These are phyloP conservation scores for Epinotia nisella DNA, from an alignment of 2,888 invertebrate species.

Conservation along the genomic window DNA sequence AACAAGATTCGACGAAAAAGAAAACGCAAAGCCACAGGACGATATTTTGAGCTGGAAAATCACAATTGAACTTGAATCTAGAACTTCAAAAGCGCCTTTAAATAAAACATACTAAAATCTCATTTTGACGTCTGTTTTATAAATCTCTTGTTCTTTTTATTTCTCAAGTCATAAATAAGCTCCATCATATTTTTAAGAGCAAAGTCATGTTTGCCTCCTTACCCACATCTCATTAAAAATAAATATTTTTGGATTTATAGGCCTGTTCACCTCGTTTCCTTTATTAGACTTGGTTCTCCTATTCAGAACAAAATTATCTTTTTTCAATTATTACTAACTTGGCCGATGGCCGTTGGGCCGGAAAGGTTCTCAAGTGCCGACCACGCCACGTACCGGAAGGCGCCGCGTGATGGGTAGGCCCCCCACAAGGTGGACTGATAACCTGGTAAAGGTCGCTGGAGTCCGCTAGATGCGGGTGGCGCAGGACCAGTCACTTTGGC, in stretches of 20 bases:
- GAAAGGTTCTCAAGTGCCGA: too few relatives aligned
- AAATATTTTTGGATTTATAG: constrained; percentile 19
- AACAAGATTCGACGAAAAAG: too few relatives aligned
- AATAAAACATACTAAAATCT: constrained; percentile 9
- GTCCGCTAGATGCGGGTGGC: too few relatives aligned
- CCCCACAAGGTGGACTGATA: too few relatives aligned
- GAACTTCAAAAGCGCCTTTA: not conserved
- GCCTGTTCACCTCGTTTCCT: constrained; percentile 14
- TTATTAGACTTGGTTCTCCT: not conserved
- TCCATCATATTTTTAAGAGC: constrained; percentile 35
- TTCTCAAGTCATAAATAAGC: constrained; percentile 26
- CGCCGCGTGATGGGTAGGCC: too few relatives aligned
- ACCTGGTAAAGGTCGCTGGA: too few relatives aligned
- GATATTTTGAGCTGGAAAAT: too few relatives aligned
- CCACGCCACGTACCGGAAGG: too few relatives aligned
- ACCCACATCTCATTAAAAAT: constrained; percentile 35
- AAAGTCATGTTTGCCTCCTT: constrained; percentile 27
- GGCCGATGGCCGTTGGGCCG: too few relatives aligned
- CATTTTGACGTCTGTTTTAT: constrained; percentile 12
- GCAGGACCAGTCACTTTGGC: too few relatives aligned
- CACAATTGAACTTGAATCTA: not conserved
- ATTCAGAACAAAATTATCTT: not conserved
- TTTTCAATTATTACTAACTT: too few relatives aligned
- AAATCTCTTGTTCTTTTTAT: constrained; percentile 15
- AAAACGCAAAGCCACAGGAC: not conserved